Base-by-base conservation (phyloP, 2,888 invertebrate genomes). In the Rambutsinella grinnellia region DNA sequence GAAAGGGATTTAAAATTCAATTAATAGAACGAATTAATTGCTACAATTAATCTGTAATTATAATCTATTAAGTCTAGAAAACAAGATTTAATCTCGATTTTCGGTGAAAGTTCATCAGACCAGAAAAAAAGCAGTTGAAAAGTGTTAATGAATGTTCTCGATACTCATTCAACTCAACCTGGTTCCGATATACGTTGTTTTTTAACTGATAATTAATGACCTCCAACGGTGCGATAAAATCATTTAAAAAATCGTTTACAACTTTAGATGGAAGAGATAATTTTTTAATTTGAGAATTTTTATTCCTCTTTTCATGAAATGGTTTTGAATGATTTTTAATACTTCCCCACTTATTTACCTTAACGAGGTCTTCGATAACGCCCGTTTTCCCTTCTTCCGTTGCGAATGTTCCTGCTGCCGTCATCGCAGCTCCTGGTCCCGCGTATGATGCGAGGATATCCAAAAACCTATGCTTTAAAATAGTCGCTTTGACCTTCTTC, bases 281-380 rank as follows among this genome's bases (percentile, higher is more conserved):
- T 36, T 36, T 36, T 36, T 36, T 36, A 8, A 36, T 36, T n/a
- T n/a, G n/a, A n/a, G n/a, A n/a, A n/a, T n/a, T n/a, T n/a, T n/a
- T n/a, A n/a, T n/a, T n/a, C n/a, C n/a, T n/a, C n/a, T n/a, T n/a
- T n/a, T n/a, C n/a, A n/a, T n/a, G n/a, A n/a, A n/a, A n/a, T n/a
- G n/a, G n/a, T n/a, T n/a, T n/a, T n/a, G n/a, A n/a, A n/a, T n/a
- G n/a, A n/a, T n/a, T n/a, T n/a, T n/a, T n/a, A n/a, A n/a, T n/a
- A n/a, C n/a, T n/a, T n/a, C n/a, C n/a, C n/a, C n/a, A n/a, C n/a
- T n/a, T n/a, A 36, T 13, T 56, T 78, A 83, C 83, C 80, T 83
- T 82, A 36, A 83, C 83, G 28, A 83, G 76, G 51, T 83, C 81
- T 54, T 84, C 83, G 24, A 84, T 77, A 56, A 84, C 71, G 3